Percentiles rank a stretch among this genome's conserved stretches.
phyloP scores from a whole-genome alignment of 2,797 vertebrate species.

The Rhinichthys osculus region DNA sequence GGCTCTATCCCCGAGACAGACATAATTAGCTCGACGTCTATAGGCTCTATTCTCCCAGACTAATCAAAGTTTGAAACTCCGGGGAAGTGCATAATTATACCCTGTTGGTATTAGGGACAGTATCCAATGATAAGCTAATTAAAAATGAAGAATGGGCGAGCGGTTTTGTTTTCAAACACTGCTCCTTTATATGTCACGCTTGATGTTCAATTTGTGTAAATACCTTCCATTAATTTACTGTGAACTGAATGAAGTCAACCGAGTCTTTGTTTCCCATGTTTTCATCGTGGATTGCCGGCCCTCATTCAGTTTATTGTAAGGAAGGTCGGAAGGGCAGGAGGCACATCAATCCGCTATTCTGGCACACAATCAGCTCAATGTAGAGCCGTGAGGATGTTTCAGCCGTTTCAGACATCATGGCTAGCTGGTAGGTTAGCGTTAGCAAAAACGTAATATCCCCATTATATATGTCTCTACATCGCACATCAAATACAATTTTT shows the following conservation, averaged over 20 bases:
- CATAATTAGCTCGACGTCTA: conserved; percentile 40
- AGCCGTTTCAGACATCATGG: not conserved
- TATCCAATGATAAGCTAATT: conserved; percentile 60
- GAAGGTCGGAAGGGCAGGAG: not conserved
- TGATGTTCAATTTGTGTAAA: conserved; percentile 57
- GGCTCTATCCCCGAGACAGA: not conserved
- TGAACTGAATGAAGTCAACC: conserved; percentile 35
- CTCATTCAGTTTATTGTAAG: conserved; percentile 17
- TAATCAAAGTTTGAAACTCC: conserved; percentile 51
- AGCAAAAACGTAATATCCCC: not conserved
- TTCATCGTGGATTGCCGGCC: conserved; percentile 33
- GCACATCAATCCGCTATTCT: not conserved
- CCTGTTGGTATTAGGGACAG: conserved; percentile 54
- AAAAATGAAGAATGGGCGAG: conserved; percentile 51
- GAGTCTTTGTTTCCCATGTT: conserved; percentile 28
- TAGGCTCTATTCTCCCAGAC: conserved; percentile 35
- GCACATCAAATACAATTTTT: not conserved
- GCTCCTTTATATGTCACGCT: conserved; percentile 46
- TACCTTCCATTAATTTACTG: conserved; percentile 47
- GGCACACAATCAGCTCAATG: not conserved
- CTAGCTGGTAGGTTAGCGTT: not conserved
- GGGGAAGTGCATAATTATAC: conserved; percentile 56
- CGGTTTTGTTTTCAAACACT: conserved; percentile 52
- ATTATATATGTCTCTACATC: not conserved
- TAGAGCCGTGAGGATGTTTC: not conserved